Evolutionary conservation across 2,797 vertebrate genomes (phyloP).

Genomic region (Buceros bicornis): DNA sequence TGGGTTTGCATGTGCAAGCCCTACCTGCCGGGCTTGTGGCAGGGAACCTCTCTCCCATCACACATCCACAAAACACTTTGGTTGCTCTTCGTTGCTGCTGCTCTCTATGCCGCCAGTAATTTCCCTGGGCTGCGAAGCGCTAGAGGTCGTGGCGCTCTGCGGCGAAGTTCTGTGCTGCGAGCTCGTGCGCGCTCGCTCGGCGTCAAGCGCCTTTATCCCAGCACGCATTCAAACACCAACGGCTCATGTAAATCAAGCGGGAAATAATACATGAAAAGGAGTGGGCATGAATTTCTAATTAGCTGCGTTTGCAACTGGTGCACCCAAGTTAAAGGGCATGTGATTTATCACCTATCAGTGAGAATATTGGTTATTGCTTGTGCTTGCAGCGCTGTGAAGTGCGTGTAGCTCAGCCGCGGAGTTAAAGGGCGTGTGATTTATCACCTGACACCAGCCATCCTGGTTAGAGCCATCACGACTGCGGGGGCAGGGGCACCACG

Average conservation of each 20-base stretch:
- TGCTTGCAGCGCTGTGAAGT: background rate
- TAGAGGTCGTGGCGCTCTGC: constrained; percentile 48
- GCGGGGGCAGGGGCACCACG: background rate
- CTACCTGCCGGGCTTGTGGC: too few relatives aligned
- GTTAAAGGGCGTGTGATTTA: constrained; percentile 69
- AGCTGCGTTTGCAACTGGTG: constrained; percentile 65
- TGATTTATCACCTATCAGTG: constrained; percentile 72
- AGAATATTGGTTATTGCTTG: constrained; percentile 35
- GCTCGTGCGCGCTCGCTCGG: background rate
- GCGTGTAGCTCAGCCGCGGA: constrained; percentile 4
- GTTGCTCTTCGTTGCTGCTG: background rate
- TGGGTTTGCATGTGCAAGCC: background rate
- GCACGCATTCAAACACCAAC: constrained; percentile 20
- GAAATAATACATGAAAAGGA: constrained; percentile 56
- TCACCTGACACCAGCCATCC: constrained; percentile 27
- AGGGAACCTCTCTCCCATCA: background rate
- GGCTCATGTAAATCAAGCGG: constrained; percentile 56
- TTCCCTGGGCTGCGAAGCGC: constrained; percentile 40
- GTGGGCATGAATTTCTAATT: constrained; percentile 70
- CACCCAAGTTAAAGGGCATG: constrained; percentile 69
- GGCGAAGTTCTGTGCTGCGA: background rate
- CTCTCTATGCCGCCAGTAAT: background rate
- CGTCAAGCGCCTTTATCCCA: background rate
- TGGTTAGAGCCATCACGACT: constrained; percentile 20
- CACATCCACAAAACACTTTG: background rate